Percentiles rank a stretch among this genome's conserved stretches.
These are phyloP conservation scores for Parapristionchus giblindavisi DNA, from an alignment of 2,888 invertebrate species.

Conservation along the genomic window DNA sequence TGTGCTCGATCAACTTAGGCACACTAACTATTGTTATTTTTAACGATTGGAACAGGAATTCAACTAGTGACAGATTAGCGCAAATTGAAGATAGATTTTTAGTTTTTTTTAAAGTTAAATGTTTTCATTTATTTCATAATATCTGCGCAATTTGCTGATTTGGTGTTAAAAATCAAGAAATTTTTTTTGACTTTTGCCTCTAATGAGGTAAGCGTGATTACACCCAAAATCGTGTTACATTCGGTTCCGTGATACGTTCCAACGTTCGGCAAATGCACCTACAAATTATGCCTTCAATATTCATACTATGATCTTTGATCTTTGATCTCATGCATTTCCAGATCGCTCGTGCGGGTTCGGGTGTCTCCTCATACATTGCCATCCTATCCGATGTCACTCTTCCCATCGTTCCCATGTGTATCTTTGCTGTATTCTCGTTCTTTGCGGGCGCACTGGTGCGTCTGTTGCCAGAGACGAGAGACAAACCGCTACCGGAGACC, in stretches of 20 bases:
- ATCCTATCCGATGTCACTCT: slow-evolving; percentile 67
- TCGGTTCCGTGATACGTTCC: background rate
- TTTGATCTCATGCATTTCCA: slow-evolving; percentile 12
- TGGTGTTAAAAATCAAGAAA: too few relatives aligned
- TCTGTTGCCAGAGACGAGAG: slow-evolving; percentile 68
- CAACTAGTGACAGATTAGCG: too few relatives aligned
- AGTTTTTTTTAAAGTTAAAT: too few relatives aligned
- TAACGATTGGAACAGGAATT: too few relatives aligned
- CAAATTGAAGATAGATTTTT: too few relatives aligned
- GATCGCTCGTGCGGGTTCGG: slow-evolving; percentile 68
- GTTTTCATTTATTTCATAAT: too few relatives aligned
- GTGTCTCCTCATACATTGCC: slow-evolving; percentile 68
- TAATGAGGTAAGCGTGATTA: too few relatives aligned
- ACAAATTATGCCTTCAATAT: background rate
- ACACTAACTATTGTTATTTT: too few relatives aligned
- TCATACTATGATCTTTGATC: background rate
- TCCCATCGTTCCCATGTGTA: slow-evolving; percentile 69
- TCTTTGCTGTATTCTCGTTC: slow-evolving; percentile 68
- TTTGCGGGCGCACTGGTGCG: slow-evolving; percentile 68
- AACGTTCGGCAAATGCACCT: background rate
- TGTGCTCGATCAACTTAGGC: too few relatives aligned
- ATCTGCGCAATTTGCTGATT: too few relatives aligned
- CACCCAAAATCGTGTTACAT: background rate
- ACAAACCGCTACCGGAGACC: slow-evolving; percentile 69
- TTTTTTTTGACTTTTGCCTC: background rate